phyloP scores from a whole-genome alignment of 2,113 vertebrate species.

The Capreolus pygargus region DNA sequence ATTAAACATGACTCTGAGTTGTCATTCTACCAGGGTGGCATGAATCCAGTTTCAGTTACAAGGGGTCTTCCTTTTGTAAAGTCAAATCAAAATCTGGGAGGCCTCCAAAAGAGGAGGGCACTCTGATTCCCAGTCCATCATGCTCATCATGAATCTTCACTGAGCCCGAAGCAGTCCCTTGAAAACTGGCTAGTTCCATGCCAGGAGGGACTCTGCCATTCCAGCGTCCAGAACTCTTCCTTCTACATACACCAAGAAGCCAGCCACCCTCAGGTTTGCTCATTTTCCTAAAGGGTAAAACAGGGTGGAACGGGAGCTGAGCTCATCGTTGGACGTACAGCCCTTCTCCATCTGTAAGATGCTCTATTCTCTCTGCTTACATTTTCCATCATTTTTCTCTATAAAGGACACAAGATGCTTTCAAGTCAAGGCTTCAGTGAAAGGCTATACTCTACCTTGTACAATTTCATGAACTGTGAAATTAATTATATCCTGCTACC shows the following conservation, averaged over 20 bases:
- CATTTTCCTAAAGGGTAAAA: background rate
- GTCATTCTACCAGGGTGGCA: background rate
- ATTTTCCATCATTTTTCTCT: background rate
- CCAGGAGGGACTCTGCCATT: background rate
- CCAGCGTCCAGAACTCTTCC: background rate
- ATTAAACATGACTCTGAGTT: background rate
- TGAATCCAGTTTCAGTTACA: background rate
- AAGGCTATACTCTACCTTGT: background rate
- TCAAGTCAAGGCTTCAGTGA: background rate
- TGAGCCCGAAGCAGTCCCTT: background rate
- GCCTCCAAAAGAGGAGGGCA: background rate
- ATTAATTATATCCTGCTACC: background rate
- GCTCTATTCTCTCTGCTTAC: background rate
- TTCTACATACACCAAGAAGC: background rate
- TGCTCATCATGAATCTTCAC: background rate
- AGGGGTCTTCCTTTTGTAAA: background rate
- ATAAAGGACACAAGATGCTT: background rate
- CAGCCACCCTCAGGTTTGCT: background rate
- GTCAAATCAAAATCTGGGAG: background rate
- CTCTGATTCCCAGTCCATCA: background rate
- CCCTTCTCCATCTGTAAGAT: background rate
- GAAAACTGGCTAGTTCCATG: background rate
- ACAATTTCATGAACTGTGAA: background rate
- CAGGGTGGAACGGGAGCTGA: background rate
- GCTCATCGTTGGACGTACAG: accelerated